Evolutionary conservation across 1,140 invertebrate species (phyloP).

Genomic region (Bombyx mori): DNA sequence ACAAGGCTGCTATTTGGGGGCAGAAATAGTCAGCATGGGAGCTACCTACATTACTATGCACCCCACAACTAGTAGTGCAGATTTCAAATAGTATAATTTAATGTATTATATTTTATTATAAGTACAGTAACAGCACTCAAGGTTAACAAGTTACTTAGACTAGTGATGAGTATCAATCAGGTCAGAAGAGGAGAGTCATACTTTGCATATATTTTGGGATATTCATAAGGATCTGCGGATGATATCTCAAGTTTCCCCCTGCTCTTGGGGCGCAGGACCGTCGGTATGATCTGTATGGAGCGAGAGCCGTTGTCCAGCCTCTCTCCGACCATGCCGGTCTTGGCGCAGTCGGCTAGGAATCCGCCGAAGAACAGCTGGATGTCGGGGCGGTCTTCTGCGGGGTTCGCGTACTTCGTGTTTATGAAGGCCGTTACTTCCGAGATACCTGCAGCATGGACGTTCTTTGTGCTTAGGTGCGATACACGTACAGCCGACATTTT

Average conservation of each 20-base stretch:
- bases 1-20: too few species aligned
- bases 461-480: too few species aligned
- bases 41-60: too few species aligned
- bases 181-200: conserved; percentile 17
- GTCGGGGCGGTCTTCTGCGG: conserved; percentile 83
- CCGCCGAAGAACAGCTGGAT: conserved; percentile 89
- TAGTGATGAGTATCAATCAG: too few species aligned
- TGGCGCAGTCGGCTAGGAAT: conserved; percentile 85
- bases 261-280: conserved; percentile 84
- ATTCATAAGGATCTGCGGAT: conserved; percentile 78
- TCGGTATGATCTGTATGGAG: conserved; percentile 75
- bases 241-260: conserved; percentile 81
- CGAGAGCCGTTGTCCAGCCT: conserved; percentile 76
- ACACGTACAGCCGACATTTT: too few species aligned
- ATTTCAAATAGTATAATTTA: too few species aligned
- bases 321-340: conserved; percentile 88
- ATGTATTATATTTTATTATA: too few species aligned
- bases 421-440: conserved; percentile 88
- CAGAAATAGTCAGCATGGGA: too few species aligned
- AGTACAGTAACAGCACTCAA: too few species aligned
- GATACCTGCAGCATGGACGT: conserved; percentile 69
- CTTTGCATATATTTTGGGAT: conserved; percentile 67
- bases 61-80: too few species aligned
- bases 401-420: conserved; percentile 84
- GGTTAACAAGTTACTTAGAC: too few species aligned